phyloP scores from a whole-genome alignment of 1,140 invertebrate species.

The Megalonaias nervosa region DNA sequence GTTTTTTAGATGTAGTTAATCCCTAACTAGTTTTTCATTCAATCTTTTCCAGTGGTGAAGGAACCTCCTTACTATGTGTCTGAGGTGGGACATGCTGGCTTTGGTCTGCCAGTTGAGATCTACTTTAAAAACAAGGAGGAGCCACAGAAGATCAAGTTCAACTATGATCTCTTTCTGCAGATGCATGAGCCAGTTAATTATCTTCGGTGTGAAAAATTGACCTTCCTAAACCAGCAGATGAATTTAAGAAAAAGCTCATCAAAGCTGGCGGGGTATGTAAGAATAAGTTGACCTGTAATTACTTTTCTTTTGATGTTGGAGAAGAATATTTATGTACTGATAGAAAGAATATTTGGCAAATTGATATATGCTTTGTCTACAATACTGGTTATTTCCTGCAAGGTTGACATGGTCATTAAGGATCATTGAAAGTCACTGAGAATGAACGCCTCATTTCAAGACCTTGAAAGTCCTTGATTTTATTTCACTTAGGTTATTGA shows the following conservation, averaged over 20 bases:
- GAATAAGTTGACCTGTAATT: too few species aligned
- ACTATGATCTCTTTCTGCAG: conserved; percentile 90
- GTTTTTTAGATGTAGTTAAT: too few species aligned
- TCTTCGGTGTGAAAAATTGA: conserved; percentile 81
- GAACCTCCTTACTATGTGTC: conserved; percentile 92
- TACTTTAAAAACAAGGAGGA: conserved; percentile 93
- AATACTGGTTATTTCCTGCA: too few species aligned
- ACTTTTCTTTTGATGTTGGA: too few species aligned
- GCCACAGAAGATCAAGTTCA: conserved; percentile 88
- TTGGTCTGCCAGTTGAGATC: conserved; percentile 90
- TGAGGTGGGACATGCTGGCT: conserved; percentile 96
- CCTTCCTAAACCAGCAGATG: conserved; percentile 89
- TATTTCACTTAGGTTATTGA: too few species aligned
- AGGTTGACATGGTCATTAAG: too few species aligned
- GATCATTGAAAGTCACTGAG: too few species aligned
- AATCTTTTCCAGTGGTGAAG: conserved; percentile 74
- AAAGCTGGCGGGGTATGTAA: conserved; percentile 86
- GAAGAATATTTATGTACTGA: too few species aligned
- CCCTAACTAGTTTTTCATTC: conserved; percentile 4
- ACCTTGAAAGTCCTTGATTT: too few species aligned
- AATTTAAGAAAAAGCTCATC: conserved; percentile 89
- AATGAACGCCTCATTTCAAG: too few species aligned
- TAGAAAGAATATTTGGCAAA: too few species aligned
- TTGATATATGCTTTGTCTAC: too few species aligned
- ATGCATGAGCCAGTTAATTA: conserved; percentile 80